Conservation (phyloP, 2,113 vertebrate species). For the Macheiramphus alcinus region DNA sequence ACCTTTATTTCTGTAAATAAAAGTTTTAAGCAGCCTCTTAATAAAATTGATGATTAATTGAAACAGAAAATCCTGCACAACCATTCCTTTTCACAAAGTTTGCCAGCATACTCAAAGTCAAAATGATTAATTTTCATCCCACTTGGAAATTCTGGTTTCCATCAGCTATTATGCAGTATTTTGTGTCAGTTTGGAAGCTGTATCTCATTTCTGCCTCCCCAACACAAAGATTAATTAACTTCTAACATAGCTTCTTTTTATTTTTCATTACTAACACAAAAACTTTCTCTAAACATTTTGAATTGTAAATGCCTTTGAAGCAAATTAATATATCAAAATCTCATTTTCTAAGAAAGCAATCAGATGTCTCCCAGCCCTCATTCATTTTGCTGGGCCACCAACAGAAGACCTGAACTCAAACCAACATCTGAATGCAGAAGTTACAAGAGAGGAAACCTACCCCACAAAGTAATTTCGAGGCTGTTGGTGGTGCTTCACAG, state of each 20-base stretch:
- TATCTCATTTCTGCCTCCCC: background rate
- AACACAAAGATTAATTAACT: background rate
- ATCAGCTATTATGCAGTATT: background rate
- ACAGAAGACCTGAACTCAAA: background rate
- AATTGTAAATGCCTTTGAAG: background rate
- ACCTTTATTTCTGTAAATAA: background rate
- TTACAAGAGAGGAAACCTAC: background rate
- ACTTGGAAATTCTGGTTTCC: slow-evolving; percentile 8
- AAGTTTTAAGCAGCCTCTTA: background rate
- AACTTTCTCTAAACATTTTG: background rate
- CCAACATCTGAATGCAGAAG: background rate
- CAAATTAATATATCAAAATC: background rate
- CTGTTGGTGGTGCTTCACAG: background rate
- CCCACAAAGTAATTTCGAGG: background rate
- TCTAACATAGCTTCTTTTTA: background rate
- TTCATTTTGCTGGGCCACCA: background rate
- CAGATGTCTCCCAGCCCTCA: background rate
- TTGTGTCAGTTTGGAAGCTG: background rate
- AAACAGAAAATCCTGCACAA: background rate
- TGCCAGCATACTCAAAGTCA: background rate
- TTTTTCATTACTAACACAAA: background rate
- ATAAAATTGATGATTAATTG: background rate
- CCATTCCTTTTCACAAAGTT: background rate
- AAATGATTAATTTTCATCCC: background rate
- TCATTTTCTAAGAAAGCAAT: background rate